phyloP scores from a whole-genome alignment of 2,113 vertebrate genomes.

The Eupsittula cactorum region DNA sequence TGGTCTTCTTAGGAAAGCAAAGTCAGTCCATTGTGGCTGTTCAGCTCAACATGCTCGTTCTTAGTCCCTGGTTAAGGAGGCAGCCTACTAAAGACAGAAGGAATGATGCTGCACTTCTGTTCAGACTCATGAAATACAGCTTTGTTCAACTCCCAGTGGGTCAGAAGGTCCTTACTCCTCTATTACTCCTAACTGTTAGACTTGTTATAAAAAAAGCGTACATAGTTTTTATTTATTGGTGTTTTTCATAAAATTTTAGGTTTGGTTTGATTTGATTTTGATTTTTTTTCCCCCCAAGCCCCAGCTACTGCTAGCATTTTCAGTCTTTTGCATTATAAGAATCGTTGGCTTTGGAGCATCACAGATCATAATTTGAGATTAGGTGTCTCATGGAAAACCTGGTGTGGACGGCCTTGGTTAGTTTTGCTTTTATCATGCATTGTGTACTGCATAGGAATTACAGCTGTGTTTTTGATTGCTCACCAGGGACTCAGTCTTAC shows the following conservation, averaged over 20 bases:
- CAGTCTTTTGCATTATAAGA: neutral
- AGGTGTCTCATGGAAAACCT: neutral
- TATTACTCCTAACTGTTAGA: neutral
- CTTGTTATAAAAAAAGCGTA: neutral
- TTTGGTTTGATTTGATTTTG: neutral
- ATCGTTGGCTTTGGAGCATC: neutral
- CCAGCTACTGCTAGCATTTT: neutral
- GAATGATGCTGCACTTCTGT: neutral
- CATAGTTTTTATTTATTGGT: neutral
- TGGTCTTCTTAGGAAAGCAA: neutral
- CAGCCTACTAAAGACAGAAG: neutral
- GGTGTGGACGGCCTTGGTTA: neutral
- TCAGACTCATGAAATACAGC: neutral
- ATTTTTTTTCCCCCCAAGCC: fast-evolving
- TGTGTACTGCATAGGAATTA: neutral
- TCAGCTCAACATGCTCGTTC: fast-evolving
- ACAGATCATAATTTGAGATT: neutral
- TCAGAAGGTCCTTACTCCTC: neutral
- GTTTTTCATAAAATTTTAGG: neutral
- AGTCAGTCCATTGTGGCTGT: fast-evolving
- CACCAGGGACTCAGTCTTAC: neutral
- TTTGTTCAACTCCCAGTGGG: neutral
- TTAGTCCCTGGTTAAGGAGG: neutral
- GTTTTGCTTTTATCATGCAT: neutral
- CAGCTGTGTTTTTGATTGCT: neutral